A percentile compares a stretch with the other conserved stretches of the same genome.
phyloP scores from a whole-genome alignment of 2,113 vertebrate genomes.

The Nasalis larvatus region DNA sequence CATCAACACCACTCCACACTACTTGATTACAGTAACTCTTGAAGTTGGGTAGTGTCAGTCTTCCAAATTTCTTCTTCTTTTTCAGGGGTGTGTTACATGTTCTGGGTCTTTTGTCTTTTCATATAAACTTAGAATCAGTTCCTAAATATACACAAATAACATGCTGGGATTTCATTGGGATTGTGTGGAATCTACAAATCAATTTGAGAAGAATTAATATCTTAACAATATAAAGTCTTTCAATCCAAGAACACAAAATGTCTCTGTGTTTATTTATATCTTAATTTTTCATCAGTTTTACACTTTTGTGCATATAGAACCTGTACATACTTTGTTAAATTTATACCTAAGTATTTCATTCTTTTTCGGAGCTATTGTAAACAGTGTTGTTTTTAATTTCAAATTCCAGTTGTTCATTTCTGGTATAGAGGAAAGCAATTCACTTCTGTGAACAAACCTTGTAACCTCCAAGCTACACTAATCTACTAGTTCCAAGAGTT shows the following conservation, averaged over 20 bases:
- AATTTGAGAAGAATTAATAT: not conserved
- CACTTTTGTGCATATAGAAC: not conserved
- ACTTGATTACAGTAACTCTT: not conserved
- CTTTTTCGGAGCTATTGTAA: slow-evolving; percentile 18
- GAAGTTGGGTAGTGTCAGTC: not conserved
- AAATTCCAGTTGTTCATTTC: not conserved
- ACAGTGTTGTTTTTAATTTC: not conserved
- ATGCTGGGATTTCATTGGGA: not conserved
- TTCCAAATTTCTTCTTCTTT: not conserved
- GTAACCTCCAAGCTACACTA: not conserved
- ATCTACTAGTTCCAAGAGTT: slow-evolving; percentile 14
- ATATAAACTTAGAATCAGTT: slow-evolving; percentile 33
- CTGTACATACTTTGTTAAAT: not conserved
- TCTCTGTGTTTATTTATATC: not conserved
- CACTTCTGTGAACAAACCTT: not conserved
- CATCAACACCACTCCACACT: not conserved
- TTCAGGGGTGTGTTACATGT: not conserved
- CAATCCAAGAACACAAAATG: not conserved
- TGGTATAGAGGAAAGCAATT: slow-evolving; percentile 7
- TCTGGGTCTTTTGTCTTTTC: slow-evolving; percentile 15
- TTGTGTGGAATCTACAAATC: not conserved
- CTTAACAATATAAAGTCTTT: slow-evolving; percentile 19
- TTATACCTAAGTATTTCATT: slow-evolving; percentile 6
- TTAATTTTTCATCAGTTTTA: slow-evolving; percentile 17
- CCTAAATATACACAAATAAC: slow-evolving; percentile 20